phyloP scores from a whole-genome alignment of 2,888 invertebrate genomes.

The Nomada hirtipes region DNA sequence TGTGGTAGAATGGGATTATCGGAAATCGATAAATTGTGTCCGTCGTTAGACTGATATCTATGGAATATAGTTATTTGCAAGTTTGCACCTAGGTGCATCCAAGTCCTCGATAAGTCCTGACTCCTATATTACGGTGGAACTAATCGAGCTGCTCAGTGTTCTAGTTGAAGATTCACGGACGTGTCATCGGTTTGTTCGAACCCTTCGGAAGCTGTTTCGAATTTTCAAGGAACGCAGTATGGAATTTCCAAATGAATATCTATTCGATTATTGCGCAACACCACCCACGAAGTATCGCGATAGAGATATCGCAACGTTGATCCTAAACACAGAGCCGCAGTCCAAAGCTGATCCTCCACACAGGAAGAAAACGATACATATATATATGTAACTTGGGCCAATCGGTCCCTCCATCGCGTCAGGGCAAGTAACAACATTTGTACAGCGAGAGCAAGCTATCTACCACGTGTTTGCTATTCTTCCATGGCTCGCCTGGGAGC shows the following conservation, averaged over 20 bases:
- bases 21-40: constrained; percentile 45
- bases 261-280: no score
- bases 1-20: constrained; percentile 34
- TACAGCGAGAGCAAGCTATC: constrained; percentile 20
- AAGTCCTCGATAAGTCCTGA: constrained; percentile 38
- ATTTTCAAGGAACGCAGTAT: no score
- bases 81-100: constrained; percentile 27
- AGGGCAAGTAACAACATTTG: constrained; percentile 48
- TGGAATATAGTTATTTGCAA: constrained; percentile 36
- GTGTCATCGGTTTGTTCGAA: not conserved
- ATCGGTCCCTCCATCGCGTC: constrained; percentile 8
- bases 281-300: not conserved
- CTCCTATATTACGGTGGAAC: constrained; percentile 14
- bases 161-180: not conserved
- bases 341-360: not conserved
- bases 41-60: constrained; percentile 24
- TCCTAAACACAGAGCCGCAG: constrained; percentile 1
- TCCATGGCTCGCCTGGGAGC: constrained; percentile 18
- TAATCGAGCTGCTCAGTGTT: constrained; percentile 11
- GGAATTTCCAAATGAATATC: no score
- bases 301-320: constrained; percentile 11
- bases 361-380: constrained; percentile 9
- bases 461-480: constrained; percentile 40
- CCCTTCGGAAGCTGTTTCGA: no score
- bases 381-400: no score